These are phyloP conservation scores for Diadumene lineata DNA, from an alignment of 92 coral and sea anemone genomes.

Conservation along the genomic window DNA sequence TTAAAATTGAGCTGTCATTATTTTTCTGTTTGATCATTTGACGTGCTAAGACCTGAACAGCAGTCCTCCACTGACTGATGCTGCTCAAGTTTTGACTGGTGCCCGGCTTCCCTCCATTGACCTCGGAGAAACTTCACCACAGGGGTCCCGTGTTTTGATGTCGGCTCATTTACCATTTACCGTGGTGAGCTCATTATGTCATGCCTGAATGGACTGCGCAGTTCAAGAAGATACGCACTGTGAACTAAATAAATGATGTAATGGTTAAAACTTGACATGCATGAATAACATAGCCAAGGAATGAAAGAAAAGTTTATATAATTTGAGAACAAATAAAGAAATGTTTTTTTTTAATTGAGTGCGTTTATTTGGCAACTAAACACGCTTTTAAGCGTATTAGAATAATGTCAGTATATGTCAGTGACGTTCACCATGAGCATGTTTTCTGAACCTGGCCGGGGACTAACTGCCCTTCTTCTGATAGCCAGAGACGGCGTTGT, in stretches of 20 bases:
- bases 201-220: conserved; percentile 5
- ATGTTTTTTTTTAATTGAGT: no score
- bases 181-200: conserved; percentile 12
- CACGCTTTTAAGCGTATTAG: no score
- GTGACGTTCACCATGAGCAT: no score
- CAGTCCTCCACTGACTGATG: no score
- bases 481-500: no score
- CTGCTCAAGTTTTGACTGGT: conserved; percentile 8
- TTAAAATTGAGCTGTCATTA: background rate
- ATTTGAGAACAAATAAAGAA: no score
- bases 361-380: no score
- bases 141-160: conserved; percentile 29
- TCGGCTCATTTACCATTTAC: background rate
- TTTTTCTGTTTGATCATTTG: background rate
- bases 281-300: no score
- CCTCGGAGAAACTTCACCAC: conserved; percentile 21
- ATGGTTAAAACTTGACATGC: background rate
- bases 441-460: no score
- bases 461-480: no score
- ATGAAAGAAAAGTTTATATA: no score
- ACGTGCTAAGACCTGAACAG: background rate
- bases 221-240: background rate
- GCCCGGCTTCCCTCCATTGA: conserved; percentile 26
- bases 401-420: no score
- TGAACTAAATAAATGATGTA: background rate